A percentile compares a stretch with the other conserved stretches of the same genome.
phyloP scores from a whole-genome alignment of 2,888 invertebrate species.

The Scaptomyza tumidula region DNA sequence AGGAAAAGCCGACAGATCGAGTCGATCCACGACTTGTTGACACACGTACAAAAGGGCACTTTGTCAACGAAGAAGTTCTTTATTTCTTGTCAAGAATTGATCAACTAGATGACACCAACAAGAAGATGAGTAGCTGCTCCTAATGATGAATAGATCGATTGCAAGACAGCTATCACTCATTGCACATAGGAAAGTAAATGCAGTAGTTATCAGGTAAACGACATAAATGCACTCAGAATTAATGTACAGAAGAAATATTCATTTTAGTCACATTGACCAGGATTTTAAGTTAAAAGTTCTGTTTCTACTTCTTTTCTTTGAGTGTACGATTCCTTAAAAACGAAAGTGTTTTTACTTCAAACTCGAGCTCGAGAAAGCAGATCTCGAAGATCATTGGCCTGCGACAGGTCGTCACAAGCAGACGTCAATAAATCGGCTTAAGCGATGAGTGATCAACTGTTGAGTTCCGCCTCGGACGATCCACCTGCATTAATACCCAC shows the following conservation, averaged over 20 bases:
- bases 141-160: slow-evolving; percentile 52
- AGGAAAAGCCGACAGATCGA: slow-evolving; percentile 60
- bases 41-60: slow-evolving; percentile 69
- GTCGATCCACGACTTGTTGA: slow-evolving; percentile 68
- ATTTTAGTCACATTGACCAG: not conserved
- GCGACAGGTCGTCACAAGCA: slow-evolving; percentile 25
- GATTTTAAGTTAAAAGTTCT: not conserved
- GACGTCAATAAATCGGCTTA: slow-evolving; percentile 63
- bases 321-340: slow-evolving; percentile 11
- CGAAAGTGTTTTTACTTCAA: slow-evolving; percentile 38
- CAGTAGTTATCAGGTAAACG: slow-evolving; percentile 44
- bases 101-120: slow-evolving; percentile 49
- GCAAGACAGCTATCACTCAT: slow-evolving; percentile 48
- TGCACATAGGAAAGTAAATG: slow-evolving; percentile 19
- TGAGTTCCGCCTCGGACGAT: slow-evolving; percentile 57
- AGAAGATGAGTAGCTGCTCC: slow-evolving; percentile 33
- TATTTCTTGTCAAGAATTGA: slow-evolving; percentile 2
- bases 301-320: not conserved
- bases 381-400: slow-evolving; percentile 51
- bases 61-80: slow-evolving; percentile 31
- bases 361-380: not conserved
- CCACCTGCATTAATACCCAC: slow-evolving; percentile 67
- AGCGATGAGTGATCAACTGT: slow-evolving; percentile 75
- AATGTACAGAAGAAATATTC: not conserved
- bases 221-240: not conserved